phyloP scores from a whole-genome alignment of 2,888 invertebrate species.

The Diogma glabrata region DNA sequence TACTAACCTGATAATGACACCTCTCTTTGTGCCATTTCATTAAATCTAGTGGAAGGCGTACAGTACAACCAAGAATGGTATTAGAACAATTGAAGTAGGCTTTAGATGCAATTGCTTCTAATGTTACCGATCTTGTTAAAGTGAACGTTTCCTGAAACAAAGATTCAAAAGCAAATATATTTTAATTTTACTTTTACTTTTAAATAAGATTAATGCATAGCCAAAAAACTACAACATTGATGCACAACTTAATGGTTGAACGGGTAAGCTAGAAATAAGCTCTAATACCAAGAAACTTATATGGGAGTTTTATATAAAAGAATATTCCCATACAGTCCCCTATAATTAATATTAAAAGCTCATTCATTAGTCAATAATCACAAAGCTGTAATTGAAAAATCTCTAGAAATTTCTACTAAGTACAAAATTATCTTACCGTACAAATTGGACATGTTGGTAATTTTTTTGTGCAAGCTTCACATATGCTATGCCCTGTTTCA shows the following conservation, averaged over 20 bases:
- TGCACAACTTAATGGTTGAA: too few relatives aligned
- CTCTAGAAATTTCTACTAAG: neutral
- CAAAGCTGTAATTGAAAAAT: too few relatives aligned
- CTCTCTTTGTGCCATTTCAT: conserved; percentile 42
- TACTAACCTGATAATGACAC: conserved; percentile 25
- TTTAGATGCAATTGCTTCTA: conserved; percentile 48
- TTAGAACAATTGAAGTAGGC: conserved; percentile 49
- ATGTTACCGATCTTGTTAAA: conserved; percentile 40
- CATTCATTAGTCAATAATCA: too few relatives aligned
- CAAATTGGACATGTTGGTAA: conserved; percentile 32
- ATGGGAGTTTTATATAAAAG: too few relatives aligned
- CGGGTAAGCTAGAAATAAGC: too few relatives aligned
- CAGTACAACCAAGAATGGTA: conserved; percentile 40
- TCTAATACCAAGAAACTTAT: too few relatives aligned
- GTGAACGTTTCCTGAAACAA: conserved; percentile 44
- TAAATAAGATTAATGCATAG: too few relatives aligned
- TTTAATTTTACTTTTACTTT: too few relatives aligned
- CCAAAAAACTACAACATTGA: too few relatives aligned
- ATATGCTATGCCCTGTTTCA: conserved; percentile 33
- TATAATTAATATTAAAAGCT: too few relatives aligned
- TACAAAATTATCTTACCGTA: conserved; percentile 23
- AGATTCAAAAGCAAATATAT: neutral
- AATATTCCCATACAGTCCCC: too few relatives aligned
- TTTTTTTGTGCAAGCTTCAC: conserved; percentile 31
- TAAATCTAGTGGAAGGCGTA: conserved; percentile 40